Conservation (phyloP, 1,140 invertebrate genomes). For the Stegodyphus mimosarum region DNA sequence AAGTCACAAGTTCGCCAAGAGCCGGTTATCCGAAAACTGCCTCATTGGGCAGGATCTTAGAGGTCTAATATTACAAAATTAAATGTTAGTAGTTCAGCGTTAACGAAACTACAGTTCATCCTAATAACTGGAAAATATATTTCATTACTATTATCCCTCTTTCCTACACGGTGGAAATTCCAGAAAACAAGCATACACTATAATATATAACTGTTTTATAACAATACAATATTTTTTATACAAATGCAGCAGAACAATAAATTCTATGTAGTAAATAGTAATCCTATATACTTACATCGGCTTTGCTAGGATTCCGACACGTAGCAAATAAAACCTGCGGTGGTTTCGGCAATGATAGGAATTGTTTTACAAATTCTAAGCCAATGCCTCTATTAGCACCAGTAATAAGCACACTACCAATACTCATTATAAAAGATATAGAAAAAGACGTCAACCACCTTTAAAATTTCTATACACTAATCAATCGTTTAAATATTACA, state of each 20-base stretch:
- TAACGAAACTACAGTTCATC: too few species aligned
- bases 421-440: background rate
- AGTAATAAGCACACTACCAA: slow-evolving; percentile 78
- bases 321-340: slow-evolving; percentile 79
- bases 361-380: slow-evolving; percentile 81
- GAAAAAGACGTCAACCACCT: background rate
- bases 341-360: slow-evolving; percentile 70
- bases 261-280: too few species aligned
- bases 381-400: slow-evolving; percentile 90
- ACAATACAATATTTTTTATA: slow-evolving; percentile 1
- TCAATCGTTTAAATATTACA: too few species aligned
- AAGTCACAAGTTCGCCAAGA: too few species aligned
- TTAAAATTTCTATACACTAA: too few species aligned
- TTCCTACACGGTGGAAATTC: too few species aligned
- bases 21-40: too few species aligned
- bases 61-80: too few species aligned
- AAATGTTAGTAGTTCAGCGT: too few species aligned
- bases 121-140: too few species aligned
- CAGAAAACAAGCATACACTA: background rate
- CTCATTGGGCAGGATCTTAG: too few species aligned
- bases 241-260: background rate
- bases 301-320: slow-evolving; percentile 71
- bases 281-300: slow-evolving; percentile 69
- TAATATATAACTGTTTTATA: background rate
- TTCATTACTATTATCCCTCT: too few species aligned